Base-by-base conservation (phyloP, 2,888 invertebrate genomes). In the Microdon myrmicae region DNA sequence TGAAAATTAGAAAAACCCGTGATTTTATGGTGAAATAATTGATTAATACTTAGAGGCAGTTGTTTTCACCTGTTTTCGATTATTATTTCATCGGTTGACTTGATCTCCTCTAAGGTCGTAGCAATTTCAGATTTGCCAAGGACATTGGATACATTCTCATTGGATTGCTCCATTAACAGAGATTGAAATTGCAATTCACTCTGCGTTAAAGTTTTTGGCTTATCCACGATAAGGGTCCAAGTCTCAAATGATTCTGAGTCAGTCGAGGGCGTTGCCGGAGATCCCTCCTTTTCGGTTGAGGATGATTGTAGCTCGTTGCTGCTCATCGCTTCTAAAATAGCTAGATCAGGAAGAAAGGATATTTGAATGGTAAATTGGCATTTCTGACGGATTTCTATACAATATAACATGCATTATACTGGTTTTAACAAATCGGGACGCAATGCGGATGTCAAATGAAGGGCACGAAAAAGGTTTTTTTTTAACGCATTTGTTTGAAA, bases 101-200 rank as follows among this genome's bases (percentile, higher is more conserved):
- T 45, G 2, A 55, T 12, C 2, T 20, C 35, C n/a, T 60, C 67
- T 1, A 49, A 41, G 2, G 17, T 87, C 88, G 16, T 90, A 90
- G 48, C 37, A 12, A 14, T 2, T 31, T 12, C 8, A 13, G 31
- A 31, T 1, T 8, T 9, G 12, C 51, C 54, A 5, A 8, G 17
- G 3, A 26, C 25, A 17, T 53, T 26, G 4, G 53, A 35, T 8
- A 41, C 55, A 10, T 43, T 41, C n/a, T 51, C 28, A 7, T 58
- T 41, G 7, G 8, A 23, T n/a, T 35, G 45, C 9, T 45, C 45
- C n/a, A 55, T 61, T 4, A 61, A 64, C 7, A 31, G 38, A 51
- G 59, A 48, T 9, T 28, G 13, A 17, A 39, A 55, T 8, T 41
- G 34, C 9, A 51, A 14, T 3, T 56, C 45, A 6, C 32, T 31